Base-by-base conservation (phyloP, 64 coral and sea anemone genomes). In the Pocillopora damicornis region DNA sequence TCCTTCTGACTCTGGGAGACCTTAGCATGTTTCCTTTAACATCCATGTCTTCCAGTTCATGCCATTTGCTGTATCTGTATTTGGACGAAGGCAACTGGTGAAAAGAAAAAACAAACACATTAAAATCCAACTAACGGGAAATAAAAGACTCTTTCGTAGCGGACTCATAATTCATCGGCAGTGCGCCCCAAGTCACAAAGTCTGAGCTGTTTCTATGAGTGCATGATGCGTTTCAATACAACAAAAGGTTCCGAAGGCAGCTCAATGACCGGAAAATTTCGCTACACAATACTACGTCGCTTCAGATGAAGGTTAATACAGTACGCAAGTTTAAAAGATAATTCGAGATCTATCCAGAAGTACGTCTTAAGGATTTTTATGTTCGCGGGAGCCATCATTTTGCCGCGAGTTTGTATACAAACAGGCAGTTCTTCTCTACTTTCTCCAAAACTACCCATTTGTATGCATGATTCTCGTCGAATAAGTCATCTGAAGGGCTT, bases 11-110 rank as follows among this genome's bases (percentile, higher is more conserved):
- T 77, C 96, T 91, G 13, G 96, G 96, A 23, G 96, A 95, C 80
- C 90, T 79, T 20, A 98, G 76, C 96, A 98, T 98, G 69, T 98
- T 98, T 63, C 96, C 96, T 71, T 86, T 94, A 18, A 98, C 80
- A 90, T 98, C 96, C 87, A 98, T 90, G 61, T 92, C 89, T 59
- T 95, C 90, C 5, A 98, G 82, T 36, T 98, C 96, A 80, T 98
- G 96, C 96, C 96, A 98, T 92, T 92, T 98, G 76, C 93, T 94
- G 36, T 98, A 98, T 22, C 96, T 88, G 45, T 90, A 98, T 35
- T 92, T 92, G 10, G 96, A 98, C 1, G 96, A 79, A 59, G 93
- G 89, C 26, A 98, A 83, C 96, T 98, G 75, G 63, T 66, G 60
- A n/a, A 77, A 60, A 35, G 34, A 38, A 58, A 72, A 25, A 72